Evolutionary conservation across 2,113 vertebrate genomes (phyloP).

Genomic region (Perca schrenkii): DNA sequence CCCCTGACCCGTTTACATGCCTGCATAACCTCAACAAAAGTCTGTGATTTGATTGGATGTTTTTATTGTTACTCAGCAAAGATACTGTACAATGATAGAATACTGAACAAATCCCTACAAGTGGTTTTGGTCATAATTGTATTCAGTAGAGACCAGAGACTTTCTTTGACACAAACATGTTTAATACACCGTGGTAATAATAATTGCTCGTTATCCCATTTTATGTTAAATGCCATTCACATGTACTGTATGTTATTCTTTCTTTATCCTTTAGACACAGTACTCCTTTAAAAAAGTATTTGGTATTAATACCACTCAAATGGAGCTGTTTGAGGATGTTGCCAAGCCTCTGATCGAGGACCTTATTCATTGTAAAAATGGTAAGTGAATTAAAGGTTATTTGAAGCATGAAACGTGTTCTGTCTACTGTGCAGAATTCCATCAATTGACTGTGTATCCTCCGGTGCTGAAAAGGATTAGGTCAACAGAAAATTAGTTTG

Average conservation of each 20-base stretch:
- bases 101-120: not conserved
- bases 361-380: slow-evolving; percentile 94
- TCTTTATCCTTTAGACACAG: slow-evolving; percentile 85
- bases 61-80: not conserved
- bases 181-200: not conserved
- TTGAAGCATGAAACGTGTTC: not conserved
- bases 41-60: not conserved
- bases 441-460: not conserved
- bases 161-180: not conserved
- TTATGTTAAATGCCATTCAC: not conserved
- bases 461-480: not conserved
- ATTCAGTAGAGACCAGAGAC: not conserved
- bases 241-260: not conserved
- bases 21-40: no score
- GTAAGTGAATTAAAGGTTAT: slow-evolving; percentile 75
- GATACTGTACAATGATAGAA: no score
- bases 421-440: not conserved
- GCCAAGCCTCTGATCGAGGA: slow-evolving; percentile 93
- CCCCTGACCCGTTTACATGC: no score
- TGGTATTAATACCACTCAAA: slow-evolving; percentile 88
- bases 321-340: slow-evolving; percentile 91
- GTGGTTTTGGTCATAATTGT: not conserved
- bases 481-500: not conserved
- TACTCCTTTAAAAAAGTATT: slow-evolving; percentile 97
- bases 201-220: not conserved